Evolutionary conservation across 37 sponge, comb jelly and placozoan species (phyloP).

Genomic region (Haliclona indistincta): DNA sequence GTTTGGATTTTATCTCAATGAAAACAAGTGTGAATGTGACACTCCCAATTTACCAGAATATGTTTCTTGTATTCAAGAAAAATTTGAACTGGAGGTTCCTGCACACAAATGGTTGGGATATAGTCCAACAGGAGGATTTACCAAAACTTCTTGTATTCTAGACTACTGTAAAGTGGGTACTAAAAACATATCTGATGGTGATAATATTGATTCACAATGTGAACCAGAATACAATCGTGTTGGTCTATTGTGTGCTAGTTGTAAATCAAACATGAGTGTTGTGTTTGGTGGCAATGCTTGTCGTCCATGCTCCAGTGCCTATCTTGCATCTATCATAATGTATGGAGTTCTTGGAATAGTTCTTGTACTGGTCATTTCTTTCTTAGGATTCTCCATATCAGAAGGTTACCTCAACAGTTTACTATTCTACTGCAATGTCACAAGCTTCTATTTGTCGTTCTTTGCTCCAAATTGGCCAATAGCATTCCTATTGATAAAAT

Average conservation of each 20-base stretch:
- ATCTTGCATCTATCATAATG: background rate
- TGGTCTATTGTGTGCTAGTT: conserved; percentile 20
- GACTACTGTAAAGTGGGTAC: conserved; percentile 18
- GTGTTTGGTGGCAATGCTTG: conserved; percentile 21
- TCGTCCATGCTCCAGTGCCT: conserved; percentile 6
- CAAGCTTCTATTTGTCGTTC: background rate
- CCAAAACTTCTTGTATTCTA: background rate
- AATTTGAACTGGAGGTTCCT: background rate
- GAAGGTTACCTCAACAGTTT: conserved; percentile 35
- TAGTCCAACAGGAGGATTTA: background rate
- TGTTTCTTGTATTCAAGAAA: conserved; percentile 1
- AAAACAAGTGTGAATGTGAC: conserved; percentile 11
- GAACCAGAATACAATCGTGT: background rate
- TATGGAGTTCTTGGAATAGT: conserved; percentile 14
- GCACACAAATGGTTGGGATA: conserved; percentile 25
- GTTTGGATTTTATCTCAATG: conserved; percentile 24
- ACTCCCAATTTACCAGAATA: background rate
- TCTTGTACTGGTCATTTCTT: background rate
- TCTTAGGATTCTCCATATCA: conserved; percentile 7
- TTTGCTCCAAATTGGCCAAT: background rate
- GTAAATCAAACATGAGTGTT: background rate
- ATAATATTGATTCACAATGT: conserved; percentile 26
- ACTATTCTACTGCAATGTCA: conserved; percentile 24
- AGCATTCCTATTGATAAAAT: background rate
- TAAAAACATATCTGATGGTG: background rate